phyloP scores from a whole-genome alignment of 2,113 vertebrate species.

The Mormoops blainvillei region DNA sequence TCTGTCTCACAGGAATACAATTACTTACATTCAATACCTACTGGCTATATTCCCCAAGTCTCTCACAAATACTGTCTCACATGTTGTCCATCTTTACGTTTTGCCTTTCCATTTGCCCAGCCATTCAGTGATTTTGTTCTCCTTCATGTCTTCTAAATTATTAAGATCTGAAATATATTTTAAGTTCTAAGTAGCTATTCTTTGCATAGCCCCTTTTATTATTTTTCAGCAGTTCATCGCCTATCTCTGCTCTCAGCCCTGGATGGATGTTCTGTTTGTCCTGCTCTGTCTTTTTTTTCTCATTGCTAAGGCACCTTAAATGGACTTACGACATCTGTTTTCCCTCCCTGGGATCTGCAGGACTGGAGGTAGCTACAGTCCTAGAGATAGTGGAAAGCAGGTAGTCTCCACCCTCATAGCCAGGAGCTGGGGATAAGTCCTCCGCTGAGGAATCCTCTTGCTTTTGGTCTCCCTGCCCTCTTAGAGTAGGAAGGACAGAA shows the following conservation, averaged over 20 bases:
- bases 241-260: not conserved
- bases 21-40: not conserved
- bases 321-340: not conserved
- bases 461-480: not conserved
- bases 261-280: not conserved
- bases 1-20: not conserved
- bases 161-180: not conserved
- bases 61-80: not conserved
- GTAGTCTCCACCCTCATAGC: too few relatives aligned
- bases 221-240: not conserved
- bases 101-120: not conserved
- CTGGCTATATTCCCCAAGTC: not conserved
- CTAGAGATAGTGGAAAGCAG: not conserved
- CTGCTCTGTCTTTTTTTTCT: not conserved
- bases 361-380: accelerated
- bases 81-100: not conserved
- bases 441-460: not conserved
- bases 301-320: too few relatives aligned
- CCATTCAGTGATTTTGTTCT: not conserved
- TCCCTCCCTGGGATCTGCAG: not conserved
- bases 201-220: not conserved
- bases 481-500: not conserved
- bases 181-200: not conserved
- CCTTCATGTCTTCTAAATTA: not conserved
- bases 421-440: not conserved